Percentiles rank a stretch among this genome's conserved stretches.
Conservation (phyloP, 2,113 vertebrate species). For the Cynoglossus semilaevis region DNA sequence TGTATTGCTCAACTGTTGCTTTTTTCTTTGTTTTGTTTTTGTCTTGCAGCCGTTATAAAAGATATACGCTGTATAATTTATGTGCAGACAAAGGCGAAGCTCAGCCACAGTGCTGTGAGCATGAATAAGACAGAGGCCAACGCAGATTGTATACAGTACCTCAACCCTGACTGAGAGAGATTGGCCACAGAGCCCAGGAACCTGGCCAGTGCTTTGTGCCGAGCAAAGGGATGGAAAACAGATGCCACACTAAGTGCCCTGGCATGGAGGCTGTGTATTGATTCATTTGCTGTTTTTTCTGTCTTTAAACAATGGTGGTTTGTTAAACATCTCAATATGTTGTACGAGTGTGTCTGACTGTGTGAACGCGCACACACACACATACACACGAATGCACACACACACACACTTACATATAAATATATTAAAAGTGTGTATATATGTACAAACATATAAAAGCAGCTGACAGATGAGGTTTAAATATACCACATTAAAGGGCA, state of each 20-base stretch:
- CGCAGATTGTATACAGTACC: constrained; percentile 61
- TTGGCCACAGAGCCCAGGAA: constrained; percentile 63
- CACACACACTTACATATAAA: too few relatives aligned
- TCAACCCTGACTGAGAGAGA: constrained; percentile 60
- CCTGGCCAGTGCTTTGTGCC: constrained; percentile 69
- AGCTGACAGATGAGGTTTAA: constrained; percentile 13
- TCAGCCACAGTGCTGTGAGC: constrained; percentile 40
- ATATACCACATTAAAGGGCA: constrained; percentile 19
- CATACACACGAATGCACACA: too few relatives aligned
- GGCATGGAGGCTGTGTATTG: constrained; percentile 66
- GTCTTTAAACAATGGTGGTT: constrained; percentile 75
- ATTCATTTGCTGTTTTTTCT: constrained; percentile 74
- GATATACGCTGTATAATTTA: constrained; percentile 49
- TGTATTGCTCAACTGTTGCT: constrained; percentile 33
- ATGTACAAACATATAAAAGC: constrained; percentile 5
- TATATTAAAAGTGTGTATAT: too few relatives aligned
- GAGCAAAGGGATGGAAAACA: constrained; percentile 74
- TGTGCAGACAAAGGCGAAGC: constrained; percentile 38
- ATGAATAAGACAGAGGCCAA: constrained; percentile 57
- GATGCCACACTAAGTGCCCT: constrained; percentile 78
- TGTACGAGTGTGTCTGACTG: constrained; percentile 59
- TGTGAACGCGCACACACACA: constrained; percentile 40
- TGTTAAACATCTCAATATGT: constrained; percentile 66
- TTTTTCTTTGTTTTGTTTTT: constrained; percentile 11
- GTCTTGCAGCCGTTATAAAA: constrained; percentile 33